Percentiles rank a stretch among this genome's conserved stretches.
These are phyloP conservation scores for Laterallus jamaicensis DNA, from an alignment of 2,113 vertebrate genomes.

Conservation along the genomic window DNA sequence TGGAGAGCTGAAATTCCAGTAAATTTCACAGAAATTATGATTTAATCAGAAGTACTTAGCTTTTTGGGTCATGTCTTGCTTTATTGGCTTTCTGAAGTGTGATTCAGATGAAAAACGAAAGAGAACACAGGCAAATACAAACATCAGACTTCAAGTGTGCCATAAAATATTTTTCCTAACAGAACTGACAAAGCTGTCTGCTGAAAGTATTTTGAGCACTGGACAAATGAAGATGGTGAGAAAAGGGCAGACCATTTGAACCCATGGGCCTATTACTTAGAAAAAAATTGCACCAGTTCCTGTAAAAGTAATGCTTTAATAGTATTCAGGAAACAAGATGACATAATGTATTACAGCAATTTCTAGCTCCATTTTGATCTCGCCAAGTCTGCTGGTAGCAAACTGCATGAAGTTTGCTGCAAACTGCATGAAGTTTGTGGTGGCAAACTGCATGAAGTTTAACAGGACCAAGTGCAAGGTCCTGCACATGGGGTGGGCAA, in stretches of 20 bases:
- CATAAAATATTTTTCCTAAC: slow-evolving; percentile 30
- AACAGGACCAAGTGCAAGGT: no score
- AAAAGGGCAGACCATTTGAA: slow-evolving; percentile 6
- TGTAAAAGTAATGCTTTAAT: background rate
- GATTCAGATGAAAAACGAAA: background rate
- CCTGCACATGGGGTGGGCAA: no score
- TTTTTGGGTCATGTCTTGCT: background rate
- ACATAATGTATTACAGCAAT: background rate
- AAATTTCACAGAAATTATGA: slow-evolving; percentile 8
- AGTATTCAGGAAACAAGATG: background rate
- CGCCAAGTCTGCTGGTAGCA: background rate
- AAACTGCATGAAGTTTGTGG: no score
- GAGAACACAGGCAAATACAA: background rate
- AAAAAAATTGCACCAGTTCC: background rate
- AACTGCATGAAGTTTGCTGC: no score
- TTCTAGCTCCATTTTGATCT: background rate
- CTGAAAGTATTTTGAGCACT: background rate
- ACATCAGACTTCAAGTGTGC: background rate
- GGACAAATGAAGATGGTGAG: background rate
- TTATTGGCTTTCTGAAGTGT: background rate
- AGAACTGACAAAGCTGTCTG: slow-evolving; percentile 26
- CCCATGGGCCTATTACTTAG: background rate
- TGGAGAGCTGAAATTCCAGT: background rate
- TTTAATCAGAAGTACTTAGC: background rate
- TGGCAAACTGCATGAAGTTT: no score